These are phyloP conservation scores for Leucophenga montana DNA, from an alignment of 2,888 invertebrate species.

Conservation along the genomic window DNA sequence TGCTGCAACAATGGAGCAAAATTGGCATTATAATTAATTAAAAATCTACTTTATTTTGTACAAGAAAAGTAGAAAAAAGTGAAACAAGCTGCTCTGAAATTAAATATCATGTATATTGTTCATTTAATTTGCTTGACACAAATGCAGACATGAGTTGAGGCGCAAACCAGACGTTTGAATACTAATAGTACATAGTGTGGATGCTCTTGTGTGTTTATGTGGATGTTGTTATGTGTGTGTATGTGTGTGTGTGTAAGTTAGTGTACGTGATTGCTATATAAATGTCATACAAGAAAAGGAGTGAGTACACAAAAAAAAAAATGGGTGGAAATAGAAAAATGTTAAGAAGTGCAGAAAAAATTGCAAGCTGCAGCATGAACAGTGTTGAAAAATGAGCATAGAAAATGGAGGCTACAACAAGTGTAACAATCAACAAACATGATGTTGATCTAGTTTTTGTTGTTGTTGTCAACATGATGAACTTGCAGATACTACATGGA, in stretches of 20 bases:
- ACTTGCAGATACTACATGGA: neutral
- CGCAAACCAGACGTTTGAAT: neutral
- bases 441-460: neutral
- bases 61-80: neutral
- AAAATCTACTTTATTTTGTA: neutral
- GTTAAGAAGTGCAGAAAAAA: neutral
- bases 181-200: no score
- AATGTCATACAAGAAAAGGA: constrained; percentile 8
- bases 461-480: constrained; percentile 20
- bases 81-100: constrained; percentile 4
- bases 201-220: neutral
- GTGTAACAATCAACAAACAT: constrained; percentile 20
- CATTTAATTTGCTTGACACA: constrained; percentile 9
- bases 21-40: neutral
- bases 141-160: neutral
- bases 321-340: neutral
- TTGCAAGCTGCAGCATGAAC: constrained; percentile 8
- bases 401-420: constrained; percentile 13
- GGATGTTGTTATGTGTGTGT: neutral
- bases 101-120: constrained; percentile 10
- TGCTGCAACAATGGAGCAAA: neutral
- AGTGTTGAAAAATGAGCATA: neutral
- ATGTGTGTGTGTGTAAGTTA: neutral
- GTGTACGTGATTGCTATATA: constrained; percentile 17
- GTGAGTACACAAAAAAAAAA: neutral